Conservation (phyloP, 2,797 vertebrate species). For the Rhodeus uyekii region DNA sequence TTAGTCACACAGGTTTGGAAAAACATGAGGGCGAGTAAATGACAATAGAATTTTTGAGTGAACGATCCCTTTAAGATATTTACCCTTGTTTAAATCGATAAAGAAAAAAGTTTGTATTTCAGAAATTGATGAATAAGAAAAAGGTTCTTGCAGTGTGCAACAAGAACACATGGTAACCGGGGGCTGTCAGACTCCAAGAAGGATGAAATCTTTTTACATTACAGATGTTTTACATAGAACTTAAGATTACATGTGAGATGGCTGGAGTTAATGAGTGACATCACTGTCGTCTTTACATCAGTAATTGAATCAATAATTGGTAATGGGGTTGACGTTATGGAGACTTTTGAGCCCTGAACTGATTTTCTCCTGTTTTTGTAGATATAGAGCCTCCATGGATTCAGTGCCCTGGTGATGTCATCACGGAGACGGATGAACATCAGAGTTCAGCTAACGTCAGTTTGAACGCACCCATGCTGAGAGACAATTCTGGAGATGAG, state of each 20-base stretch:
- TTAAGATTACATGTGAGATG: neutral
- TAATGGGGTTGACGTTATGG: conserved; percentile 19
- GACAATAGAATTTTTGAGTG: neutral
- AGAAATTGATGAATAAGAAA: neutral
- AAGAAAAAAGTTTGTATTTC: neutral
- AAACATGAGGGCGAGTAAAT: neutral
- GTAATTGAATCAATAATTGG: conserved; percentile 25
- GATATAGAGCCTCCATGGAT: conserved; percentile 87
- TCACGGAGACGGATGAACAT: conserved; percentile 83
- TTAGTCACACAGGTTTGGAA: neutral
- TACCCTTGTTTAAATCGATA: neutral
- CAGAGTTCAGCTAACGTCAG: conserved; percentile 86
- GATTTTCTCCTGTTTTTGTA: conserved; percentile 59
- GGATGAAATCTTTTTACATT: neutral
- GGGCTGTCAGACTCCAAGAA: neutral
- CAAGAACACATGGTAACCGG: neutral
- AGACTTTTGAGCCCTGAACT: conserved; percentile 1
- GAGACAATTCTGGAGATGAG: conserved; percentile 91
- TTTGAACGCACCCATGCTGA: conserved; percentile 83
- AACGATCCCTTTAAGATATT: neutral
- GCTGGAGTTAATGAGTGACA: conserved; percentile 12
- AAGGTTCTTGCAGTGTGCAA: neutral
- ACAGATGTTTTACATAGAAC: conserved; percentile 5
- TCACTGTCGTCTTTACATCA: conserved; percentile 11
- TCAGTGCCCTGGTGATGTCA: conserved; percentile 85